A percentile compares a stretch with the other conserved stretches of the same genome.
Evolutionary conservation across 2,797 vertebrate genomes (phyloP).

Genomic region (Acestrorhynchus altus): DNA sequence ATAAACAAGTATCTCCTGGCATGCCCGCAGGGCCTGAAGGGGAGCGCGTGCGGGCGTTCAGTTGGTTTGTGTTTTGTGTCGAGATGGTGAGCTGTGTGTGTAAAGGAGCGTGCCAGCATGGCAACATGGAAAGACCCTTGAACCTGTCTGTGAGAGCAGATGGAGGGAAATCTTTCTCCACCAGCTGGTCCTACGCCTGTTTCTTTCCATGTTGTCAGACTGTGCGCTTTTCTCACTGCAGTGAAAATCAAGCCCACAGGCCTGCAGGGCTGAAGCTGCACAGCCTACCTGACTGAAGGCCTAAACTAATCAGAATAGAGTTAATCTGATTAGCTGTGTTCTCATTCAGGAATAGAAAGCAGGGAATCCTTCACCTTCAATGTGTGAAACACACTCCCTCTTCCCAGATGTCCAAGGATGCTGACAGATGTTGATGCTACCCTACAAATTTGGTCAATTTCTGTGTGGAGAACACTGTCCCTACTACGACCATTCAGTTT

Average conservation of each 20-base stretch:
- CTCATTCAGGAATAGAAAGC: no score
- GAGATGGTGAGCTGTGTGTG: neutral
- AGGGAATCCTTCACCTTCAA: no score
- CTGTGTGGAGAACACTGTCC: no score
- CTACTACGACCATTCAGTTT: no score
- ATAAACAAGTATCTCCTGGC: neutral
- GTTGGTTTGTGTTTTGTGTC: neutral
- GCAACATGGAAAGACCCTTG: conserved; percentile 8
- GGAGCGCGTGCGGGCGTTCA: neutral
- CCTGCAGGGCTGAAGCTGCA: neutral
- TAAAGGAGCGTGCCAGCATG: neutral
- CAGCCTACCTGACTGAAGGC: neutral
- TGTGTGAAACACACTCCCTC: no score
- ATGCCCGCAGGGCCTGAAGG: neutral
- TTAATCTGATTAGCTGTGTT: no score
- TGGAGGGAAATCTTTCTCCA: conserved; percentile 12
- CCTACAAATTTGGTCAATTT: no score
- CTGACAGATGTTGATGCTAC: no score
- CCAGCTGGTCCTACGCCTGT: neutral
- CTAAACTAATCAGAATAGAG: no score
- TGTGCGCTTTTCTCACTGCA: neutral
- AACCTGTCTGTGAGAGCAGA: conserved; percentile 11
- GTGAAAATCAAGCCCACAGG: neutral
- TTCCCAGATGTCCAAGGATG: no score
- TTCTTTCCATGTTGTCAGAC: neutral